Base-by-base conservation (phyloP, 2,888 invertebrate species). In the Cantharis nigra region DNA sequence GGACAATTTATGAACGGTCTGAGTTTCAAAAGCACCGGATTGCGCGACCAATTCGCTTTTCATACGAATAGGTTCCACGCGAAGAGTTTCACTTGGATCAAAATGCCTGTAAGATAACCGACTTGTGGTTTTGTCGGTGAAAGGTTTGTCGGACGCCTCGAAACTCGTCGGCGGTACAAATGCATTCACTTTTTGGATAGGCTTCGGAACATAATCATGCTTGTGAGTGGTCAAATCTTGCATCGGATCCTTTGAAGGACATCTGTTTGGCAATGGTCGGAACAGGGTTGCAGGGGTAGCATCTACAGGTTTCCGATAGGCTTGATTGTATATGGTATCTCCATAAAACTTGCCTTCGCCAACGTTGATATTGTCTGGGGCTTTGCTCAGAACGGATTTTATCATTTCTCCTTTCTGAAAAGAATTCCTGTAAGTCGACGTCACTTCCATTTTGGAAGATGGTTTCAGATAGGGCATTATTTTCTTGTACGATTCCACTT, bases 221-320 rank as follows among this genome's bases (percentile, higher is more conserved):
- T 92, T 91, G 80, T 92, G 91, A 0, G 93, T 93, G 2, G 93
- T 93, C 81, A 91, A 85, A 76, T 90, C 90, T 86, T 92, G 91
- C 89, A 93, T 91, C 62, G 92, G 92, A 18, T 91, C 91, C 73
- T 89, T 89, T 0, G 91, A 90, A 85, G 89, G 89, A 85, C 90
- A 89, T 84, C 91, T 91, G 85, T 90, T 90, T 85, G 89, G 88
- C 70, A 89, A 89, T 9, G 91, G 92, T 0, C 89, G 87, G 81
- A 91, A 90, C 11, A 91, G 83, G 3, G 76, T 78, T 65, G 91
- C 90, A 71, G 87, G 84, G 75, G 88, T 85, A 65, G 88, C 86
- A 18, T 89, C 87, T 0, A 88, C 89, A 78, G 90, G 91, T 18
- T 91, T 90, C 23, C 90, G 88, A 80, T 90, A 92, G 0, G 92